Conservation (phyloP, 2,113 vertebrate species). For the Picathartes gymnocephalus region DNA sequence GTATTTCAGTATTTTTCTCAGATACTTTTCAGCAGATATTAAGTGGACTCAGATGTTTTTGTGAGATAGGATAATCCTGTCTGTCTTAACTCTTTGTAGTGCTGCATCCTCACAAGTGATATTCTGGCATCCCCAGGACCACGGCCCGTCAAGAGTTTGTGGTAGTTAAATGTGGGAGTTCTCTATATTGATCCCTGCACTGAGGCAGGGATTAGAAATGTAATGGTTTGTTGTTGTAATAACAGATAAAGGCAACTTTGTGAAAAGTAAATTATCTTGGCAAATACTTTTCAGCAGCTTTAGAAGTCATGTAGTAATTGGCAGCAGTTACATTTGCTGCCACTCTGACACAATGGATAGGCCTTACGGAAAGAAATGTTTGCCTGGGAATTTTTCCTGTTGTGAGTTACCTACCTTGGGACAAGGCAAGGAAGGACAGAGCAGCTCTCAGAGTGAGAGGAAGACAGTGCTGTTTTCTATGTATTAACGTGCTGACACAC, state of each 20-base stretch:
- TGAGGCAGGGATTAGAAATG: not conserved
- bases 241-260: not conserved
- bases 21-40: not conserved
- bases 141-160: rapidly evolving
- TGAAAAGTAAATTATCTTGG: not conserved
- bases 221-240: not conserved
- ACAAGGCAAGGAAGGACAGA: not conserved
- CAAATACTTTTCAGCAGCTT: not conserved
- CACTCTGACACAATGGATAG: not conserved
- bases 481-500: not conserved
- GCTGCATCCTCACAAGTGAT: not conserved
- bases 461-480: not conserved
- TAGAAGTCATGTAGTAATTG: not conserved
- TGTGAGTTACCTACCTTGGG: not conserved
- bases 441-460: not conserved
- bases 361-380: not conserved
- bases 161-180: not conserved
- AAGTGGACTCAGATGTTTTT: not conserved
- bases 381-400: not conserved
- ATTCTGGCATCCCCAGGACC: not conserved
- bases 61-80: not conserved
- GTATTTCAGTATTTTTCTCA: not conserved
- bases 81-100: not conserved
- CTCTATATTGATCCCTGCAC: not conserved
- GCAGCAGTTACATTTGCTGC: not conserved